Evolutionary conservation across 2,888 invertebrate species (phyloP), one percentile per base, ranked within the genome.

Genomic region (Nebria brevicollis): DNA sequence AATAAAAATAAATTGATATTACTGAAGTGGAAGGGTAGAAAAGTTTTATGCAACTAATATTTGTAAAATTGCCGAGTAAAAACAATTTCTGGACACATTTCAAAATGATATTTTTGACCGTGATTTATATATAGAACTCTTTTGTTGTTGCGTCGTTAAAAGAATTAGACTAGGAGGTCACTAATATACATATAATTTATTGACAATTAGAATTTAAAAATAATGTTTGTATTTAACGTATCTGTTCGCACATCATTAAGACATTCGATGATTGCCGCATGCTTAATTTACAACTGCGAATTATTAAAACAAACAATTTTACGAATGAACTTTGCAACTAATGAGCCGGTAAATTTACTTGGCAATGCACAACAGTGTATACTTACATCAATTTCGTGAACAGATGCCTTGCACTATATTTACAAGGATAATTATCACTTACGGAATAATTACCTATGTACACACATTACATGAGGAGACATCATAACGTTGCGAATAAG

Each of bases 261-360:
- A 54, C 54, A 54, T 54, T 8, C 7, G 13, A 13, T 54, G 54
- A 54, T 54, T 54, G 54, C 54, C 54, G 54, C 54, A 54, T 54
- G 54, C 54, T 54, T 54, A 54, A 54, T 54, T 54, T 54, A 3
- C 68, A 68, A 70, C 54, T 77, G 77, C 77, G 64, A 77, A 78
- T 73, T 72, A 72, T 78, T 65, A 65, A 73, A 78, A 72, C 78
- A 78, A 73, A 73, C 66, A 78, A 78, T 78, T 78, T 78, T 78
- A 72, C 78, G 78, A 78, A 41, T 78, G 66, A 65, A 73, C 73
- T 66, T 65, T 73, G 72, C 66, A 54, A 54, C 72, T 78, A 78
- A 73, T 72, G 78, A 73, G 73, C 65, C 78, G 34, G 78, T 72
- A 78, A 78, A 78, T 78, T 78, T 42, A 73, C 66, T 78, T 78